A percentile compares a stretch with the other conserved stretches of the same genome.
These are phyloP conservation scores for Saccopteryx leptura DNA, from an alignment of 2,113 vertebrate species.

Conservation along the genomic window DNA sequence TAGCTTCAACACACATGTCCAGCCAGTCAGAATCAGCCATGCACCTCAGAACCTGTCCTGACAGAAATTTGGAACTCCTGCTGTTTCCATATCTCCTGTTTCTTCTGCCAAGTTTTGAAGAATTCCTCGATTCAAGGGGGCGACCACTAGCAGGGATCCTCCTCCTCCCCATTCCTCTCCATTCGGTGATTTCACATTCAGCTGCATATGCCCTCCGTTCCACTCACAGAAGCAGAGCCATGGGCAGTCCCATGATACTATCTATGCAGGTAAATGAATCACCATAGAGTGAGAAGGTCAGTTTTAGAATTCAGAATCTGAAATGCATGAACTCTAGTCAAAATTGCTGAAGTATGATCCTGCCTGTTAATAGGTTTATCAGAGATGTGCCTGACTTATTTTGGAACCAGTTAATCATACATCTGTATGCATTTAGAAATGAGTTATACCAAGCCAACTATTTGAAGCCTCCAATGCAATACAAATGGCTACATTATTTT, in stretches of 20 bases:
- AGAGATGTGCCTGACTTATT: not conserved
- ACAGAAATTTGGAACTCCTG: not conserved
- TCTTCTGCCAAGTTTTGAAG: not conserved
- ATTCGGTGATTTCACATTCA: not conserved
- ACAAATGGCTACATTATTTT: constrained; percentile 24
- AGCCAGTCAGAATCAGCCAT: not conserved
- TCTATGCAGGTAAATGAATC: not conserved
- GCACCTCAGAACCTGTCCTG: not conserved
- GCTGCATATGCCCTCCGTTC: not conserved
- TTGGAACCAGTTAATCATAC: constrained; percentile 14
- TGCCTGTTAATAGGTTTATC: not conserved
- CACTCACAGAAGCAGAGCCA: not conserved
- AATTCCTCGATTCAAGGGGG: not conserved
- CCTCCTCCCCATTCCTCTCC: not conserved
- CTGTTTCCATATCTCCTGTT: not conserved
- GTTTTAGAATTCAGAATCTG: constrained; percentile 4
- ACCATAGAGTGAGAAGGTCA: not conserved
- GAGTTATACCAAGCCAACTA: not conserved
- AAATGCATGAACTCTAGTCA: not conserved
- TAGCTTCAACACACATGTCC: not conserved
- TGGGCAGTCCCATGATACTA: not conserved
- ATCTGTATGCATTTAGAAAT: constrained; percentile 23
- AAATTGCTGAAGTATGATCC: not conserved
- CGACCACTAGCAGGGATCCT: not conserved
- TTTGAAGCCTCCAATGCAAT: not conserved